Base-by-base conservation (phyloP, 1,140 invertebrate genomes). In the Pollicipes pollicipes region DNA sequence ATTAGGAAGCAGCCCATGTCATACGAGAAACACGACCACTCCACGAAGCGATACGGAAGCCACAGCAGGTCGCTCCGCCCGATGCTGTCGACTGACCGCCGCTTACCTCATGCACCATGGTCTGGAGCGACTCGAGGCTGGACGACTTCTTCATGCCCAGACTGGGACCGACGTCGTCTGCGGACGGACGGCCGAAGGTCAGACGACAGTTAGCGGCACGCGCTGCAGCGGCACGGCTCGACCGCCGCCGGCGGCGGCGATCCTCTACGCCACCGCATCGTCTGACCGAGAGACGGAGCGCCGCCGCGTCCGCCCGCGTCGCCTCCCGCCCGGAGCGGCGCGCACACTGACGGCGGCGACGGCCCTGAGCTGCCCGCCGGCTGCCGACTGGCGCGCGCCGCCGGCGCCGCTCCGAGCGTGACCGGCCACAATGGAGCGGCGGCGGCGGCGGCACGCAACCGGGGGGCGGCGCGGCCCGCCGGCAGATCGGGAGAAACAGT, bases 121-220 rank as follows among this genome's bases (percentile, higher is more conserved):
- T 92, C 80, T 92, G 90, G 64, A 93, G 79, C 27, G 90, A 92
- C 80, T 95, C 91, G 74, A 94, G 80, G 78, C 90, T 93, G 27
- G 90, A 91, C 0, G 90, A 93, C 76, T 91, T 91, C 78, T 90
- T 88, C 85, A 92, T 86, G 4, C 89, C 90, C 27, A 92, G 79
- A 30, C 88, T 86, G 0, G 88, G 90, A 0, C 88, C 89, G 32
- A 91, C 76, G 72, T 81, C 77, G 63, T 74, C 64, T 66, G n/a
- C 64, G 45, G 45, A 58, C 13, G 24, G 45, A 2, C 21, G 13
- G 45, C 10, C 45, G 45, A 58, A 58, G 13, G 45, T 58, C 45
- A 58, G 10, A 6, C 45, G 45, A 58, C 45, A 58, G 10, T 10
- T n/a, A 10, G 13, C 24, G 6, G 17, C 45, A 58, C 13, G 45